Percentiles rank a stretch among this genome's conserved stretches.
phyloP scores from a whole-genome alignment of 2,113 vertebrate species.

The Xiphias gladius region DNA sequence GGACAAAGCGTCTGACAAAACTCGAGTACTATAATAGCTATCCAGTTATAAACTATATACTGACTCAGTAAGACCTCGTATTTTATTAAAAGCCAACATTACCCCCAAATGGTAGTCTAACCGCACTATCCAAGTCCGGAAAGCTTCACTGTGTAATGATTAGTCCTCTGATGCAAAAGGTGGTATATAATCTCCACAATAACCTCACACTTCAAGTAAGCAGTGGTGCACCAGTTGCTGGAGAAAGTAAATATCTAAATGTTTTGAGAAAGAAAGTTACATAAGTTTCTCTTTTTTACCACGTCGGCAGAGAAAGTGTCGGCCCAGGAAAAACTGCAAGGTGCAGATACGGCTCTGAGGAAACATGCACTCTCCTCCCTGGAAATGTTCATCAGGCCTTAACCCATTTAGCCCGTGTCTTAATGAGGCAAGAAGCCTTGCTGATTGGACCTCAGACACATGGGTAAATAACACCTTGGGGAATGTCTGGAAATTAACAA shows the following conservation, averaged over 20 bases:
- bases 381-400: conserved; percentile 62
- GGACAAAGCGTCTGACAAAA: no score
- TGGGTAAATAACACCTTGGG: conserved; percentile 64
- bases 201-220: not conserved
- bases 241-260: conserved; percentile 81
- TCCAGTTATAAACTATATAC: no score
- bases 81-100: not conserved
- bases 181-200: not conserved
- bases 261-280: conserved; percentile 62
- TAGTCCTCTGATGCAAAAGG: not conserved
- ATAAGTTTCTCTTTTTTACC: conserved; percentile 48
- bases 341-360: conserved; percentile 73
- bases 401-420: conserved; percentile 53
- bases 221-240: not conserved
- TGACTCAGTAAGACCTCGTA: not conserved
- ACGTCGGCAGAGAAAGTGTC: conserved; percentile 54
- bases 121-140: not conserved
- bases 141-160: not conserved
- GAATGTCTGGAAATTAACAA: conserved; percentile 54
- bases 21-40: no score
- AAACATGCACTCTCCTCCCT: conserved; percentile 71
- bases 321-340: conserved; percentile 76
- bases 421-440: conserved; percentile 63
- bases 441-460: conserved; percentile 56
- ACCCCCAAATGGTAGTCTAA: conserved; percentile 5